Percentiles rank a stretch among this genome's conserved stretches.
Evolutionary conservation across 2,113 vertebrate species (phyloP).

Genomic region (Spea bombifrons): DNA sequence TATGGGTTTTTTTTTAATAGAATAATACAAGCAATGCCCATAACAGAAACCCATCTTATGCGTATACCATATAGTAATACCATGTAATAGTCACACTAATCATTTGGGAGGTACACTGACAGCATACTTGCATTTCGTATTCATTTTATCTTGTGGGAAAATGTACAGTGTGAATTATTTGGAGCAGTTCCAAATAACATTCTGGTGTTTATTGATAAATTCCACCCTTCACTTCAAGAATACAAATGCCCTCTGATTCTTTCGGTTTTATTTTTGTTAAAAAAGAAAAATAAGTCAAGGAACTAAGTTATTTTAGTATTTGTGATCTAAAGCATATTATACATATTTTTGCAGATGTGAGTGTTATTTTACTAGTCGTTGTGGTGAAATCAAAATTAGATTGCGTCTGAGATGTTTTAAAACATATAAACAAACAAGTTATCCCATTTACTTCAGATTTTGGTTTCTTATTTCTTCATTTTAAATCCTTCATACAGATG

Average conservation of each 20-base stretch:
- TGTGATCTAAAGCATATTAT: not conserved
- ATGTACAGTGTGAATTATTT: not conserved
- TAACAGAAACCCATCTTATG: no score
- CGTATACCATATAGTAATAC: no score
- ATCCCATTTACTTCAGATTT: not conserved
- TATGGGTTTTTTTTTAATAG: no score
- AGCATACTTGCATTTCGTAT: not conserved
- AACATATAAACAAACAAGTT: no score
- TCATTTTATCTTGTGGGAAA: conserved; percentile 21
- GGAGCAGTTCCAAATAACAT: conserved; percentile 11
- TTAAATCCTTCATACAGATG: not conserved
- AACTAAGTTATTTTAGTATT: not conserved
- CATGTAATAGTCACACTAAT: no score
- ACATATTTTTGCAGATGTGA: no score
- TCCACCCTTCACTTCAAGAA: conserved; percentile 21
- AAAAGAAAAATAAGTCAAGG: not conserved
- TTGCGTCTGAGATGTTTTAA: not conserved
- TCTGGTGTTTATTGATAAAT: conserved; percentile 34
- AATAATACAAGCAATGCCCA: no score
- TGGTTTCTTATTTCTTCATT: not conserved
- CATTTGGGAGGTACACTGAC: not conserved
- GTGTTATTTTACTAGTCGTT: not conserved
- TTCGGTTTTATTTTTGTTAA: conserved; percentile 6
- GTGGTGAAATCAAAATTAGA: not conserved
- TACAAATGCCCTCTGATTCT: not conserved